These are phyloP conservation scores for Platycnemis pennipes DNA, from an alignment of 2,888 invertebrate genomes.

Conservation along the genomic window DNA sequence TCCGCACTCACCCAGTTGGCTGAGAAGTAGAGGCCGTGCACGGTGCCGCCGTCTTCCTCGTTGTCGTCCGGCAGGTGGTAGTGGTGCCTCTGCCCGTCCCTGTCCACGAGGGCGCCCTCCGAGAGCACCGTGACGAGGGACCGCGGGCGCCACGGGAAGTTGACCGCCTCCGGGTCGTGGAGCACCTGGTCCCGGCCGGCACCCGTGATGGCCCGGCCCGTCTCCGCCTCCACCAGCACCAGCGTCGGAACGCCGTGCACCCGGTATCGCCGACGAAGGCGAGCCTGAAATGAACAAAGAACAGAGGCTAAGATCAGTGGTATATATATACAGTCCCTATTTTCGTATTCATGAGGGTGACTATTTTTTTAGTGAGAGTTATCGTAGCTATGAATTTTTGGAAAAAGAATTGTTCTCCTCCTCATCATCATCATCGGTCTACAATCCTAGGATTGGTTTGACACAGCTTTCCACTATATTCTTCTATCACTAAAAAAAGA, in stretches of 20 bases:
- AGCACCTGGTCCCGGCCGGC: constrained; percentile 84
- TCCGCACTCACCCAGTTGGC: constrained; percentile 93
- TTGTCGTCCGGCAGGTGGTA: constrained; percentile 80
- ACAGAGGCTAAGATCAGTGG: too few relatives aligned
- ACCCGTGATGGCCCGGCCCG: constrained; percentile 85
- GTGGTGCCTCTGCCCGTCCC: constrained; percentile 77
- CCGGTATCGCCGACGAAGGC: constrained; percentile 88
- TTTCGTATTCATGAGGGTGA: too few relatives aligned
- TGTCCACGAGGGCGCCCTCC: constrained; percentile 71
- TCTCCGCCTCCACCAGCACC: constrained; percentile 84
- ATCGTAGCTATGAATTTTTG: too few relatives aligned
- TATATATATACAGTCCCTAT: too few relatives aligned
- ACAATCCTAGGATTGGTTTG: too few relatives aligned
- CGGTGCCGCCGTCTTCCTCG: constrained; percentile 83
- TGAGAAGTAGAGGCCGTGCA: constrained; percentile 91
- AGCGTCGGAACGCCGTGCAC: constrained; percentile 90
- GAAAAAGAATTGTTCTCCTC: too few relatives aligned
- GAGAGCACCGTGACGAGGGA: constrained; percentile 82
- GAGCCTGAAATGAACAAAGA: constrained; percentile 82
- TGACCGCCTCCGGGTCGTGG: constrained; percentile 84
- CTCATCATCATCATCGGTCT: too few relatives aligned
- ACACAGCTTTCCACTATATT: too few relatives aligned
- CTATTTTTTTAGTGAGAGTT: too few relatives aligned
- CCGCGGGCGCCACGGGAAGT: constrained; percentile 91
- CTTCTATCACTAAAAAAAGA: too few relatives aligned